Conservation (phyloP, 2,113 vertebrate species). For the Ranitomeya variabilis region DNA sequence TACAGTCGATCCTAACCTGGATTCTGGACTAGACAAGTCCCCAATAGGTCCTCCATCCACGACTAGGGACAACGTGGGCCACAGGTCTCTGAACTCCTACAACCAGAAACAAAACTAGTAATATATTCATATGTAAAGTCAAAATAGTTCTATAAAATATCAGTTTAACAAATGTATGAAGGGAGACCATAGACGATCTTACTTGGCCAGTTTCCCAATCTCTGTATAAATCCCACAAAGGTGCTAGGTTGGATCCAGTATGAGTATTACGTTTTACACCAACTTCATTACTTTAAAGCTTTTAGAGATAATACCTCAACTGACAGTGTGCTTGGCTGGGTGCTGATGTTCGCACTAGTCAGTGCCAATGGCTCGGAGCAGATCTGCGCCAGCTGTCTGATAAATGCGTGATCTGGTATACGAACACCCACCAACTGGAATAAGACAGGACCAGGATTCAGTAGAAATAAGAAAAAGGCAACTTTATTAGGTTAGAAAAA, state of each 20-base stretch:
- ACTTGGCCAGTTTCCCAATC: no score
- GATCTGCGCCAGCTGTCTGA: slow-evolving; percentile 80
- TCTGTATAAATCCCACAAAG: no score
- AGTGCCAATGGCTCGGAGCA: slow-evolving; percentile 87
- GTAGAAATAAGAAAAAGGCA: background rate
- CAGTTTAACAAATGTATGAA: no score
- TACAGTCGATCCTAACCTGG: slow-evolving; percentile 91
- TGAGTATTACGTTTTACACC: no score
- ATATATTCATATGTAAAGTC: background rate
- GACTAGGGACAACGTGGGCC: slow-evolving; percentile 85
- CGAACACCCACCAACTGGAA: slow-evolving; percentile 90
- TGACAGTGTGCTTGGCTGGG: slow-evolving; percentile 80
- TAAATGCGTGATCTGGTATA: slow-evolving; percentile 85
- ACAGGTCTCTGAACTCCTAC: slow-evolving; percentile 92
- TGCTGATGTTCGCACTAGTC: slow-evolving; percentile 92
- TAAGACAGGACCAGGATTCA: background rate
- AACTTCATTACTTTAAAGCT: background rate
- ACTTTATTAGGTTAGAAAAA: background rate
- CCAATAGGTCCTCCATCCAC: slow-evolving; percentile 88
- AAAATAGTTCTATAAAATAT: background rate
- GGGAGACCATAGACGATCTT: no score
- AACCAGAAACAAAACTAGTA: background rate
- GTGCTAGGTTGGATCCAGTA: no score
- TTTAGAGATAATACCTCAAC: slow-evolving; percentile 75
- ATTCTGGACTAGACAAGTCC: slow-evolving; percentile 75